These are phyloP conservation scores for Oscheius sp. DNA, from an alignment of 2,888 invertebrate species.

Conservation along the genomic window DNA sequence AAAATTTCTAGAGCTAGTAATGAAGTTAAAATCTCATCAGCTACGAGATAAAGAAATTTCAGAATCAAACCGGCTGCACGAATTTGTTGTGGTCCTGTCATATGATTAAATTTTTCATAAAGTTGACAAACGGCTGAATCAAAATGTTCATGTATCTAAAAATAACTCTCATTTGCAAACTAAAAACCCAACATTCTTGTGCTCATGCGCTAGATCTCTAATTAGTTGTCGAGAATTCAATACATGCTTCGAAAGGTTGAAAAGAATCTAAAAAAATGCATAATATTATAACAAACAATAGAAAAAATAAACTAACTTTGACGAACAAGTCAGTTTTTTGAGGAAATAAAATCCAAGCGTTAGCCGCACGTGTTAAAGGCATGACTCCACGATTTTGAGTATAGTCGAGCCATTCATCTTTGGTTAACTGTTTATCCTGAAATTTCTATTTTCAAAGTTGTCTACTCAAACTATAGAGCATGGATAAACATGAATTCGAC, in stretches of 20 bases:
- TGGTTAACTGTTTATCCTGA: conserved; percentile 9
- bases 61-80: neutral
- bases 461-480: neutral
- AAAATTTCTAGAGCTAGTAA: neutral
- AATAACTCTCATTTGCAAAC: neutral
- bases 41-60: conserved; percentile 10
- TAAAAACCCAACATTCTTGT: neutral
- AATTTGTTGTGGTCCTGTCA: neutral
- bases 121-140: neutral
- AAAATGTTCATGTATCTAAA: conserved; percentile 1
- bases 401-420: conserved; percentile 2
- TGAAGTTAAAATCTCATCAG: neutral
- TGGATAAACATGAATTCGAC: conserved; percentile 10
- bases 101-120: neutral
- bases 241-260: neutral
- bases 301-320: conserved; percentile 1
- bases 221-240: neutral
- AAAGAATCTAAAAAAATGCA: neutral
- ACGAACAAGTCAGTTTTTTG: conserved; percentile 8
- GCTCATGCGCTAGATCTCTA: neutral
- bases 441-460: neutral
- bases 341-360: conserved; percentile 23
- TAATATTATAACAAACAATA: neutral
- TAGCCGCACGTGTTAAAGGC: neutral
- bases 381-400: neutral